Conservation (phyloP, 2,797 vertebrate genomes). For the Pelobates cultripes region DNA sequence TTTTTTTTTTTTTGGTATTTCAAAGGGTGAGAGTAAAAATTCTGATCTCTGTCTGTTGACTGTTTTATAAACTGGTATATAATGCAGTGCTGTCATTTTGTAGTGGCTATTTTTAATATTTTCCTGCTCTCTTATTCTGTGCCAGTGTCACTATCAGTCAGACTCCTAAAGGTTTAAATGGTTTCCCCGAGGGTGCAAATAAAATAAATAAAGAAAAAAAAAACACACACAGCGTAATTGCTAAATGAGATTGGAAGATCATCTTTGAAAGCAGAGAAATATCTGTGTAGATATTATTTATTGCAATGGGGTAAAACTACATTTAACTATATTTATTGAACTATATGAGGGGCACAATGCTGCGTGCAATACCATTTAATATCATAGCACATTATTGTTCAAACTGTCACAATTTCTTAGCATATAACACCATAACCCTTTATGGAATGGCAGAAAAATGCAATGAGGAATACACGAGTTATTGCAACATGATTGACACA, state of each 20-base stretch:
- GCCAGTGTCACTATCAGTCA: background rate
- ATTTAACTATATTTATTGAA: no score
- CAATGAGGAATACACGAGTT: no score
- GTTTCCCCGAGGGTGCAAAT: background rate
- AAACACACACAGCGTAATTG: background rate
- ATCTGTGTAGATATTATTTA: background rate
- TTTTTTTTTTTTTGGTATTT: no score
- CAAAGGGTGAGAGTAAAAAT: background rate
- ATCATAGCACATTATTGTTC: no score
- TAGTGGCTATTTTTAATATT: slow-evolving; percentile 4
- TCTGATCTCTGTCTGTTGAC: background rate
- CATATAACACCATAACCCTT: no score
- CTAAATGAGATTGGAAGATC: background rate
- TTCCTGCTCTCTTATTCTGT: background rate
- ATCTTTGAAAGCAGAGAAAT: background rate
- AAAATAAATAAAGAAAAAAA: background rate
- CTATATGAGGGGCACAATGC: no score
- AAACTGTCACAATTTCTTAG: no score
- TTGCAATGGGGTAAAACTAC: no score
- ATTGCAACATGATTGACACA: no score
- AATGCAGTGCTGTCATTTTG: slow-evolving; percentile 5
- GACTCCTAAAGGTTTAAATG: background rate
- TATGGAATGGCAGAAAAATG: no score
- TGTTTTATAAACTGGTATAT: background rate
- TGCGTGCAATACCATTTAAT: no score